Evolutionary conservation across 2,113 vertebrate species (phyloP), one percentile per base, ranked within the genome.

Genomic region (Melanostigma gelatinosum): DNA sequence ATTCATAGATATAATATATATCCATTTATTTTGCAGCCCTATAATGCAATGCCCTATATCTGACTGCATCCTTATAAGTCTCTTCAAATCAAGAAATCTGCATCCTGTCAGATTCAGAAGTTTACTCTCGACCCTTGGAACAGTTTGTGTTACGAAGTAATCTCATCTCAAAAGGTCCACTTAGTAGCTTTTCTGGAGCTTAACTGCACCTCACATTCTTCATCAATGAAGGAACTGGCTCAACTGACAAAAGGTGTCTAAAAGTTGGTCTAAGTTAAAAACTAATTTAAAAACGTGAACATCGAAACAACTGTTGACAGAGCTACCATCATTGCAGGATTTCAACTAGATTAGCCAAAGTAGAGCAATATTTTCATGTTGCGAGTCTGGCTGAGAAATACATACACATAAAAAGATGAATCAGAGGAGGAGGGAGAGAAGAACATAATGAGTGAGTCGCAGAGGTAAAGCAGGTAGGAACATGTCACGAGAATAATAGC

Each of bases 391-490:
- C 29, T 46, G 54, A 63, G 65, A 34, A 54, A 44, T 27, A 65
- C 38, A 75, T n/a, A 4, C 3, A 61, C 52, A 22, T 20, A 20
- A 52, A 40, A 42, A 55, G 40, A 24, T 42, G 20, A 54, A 46
- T 54, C 54, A 79, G 67, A 58, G 20, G 29, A 40, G 74, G 36
- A 57, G 64, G 62, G 48, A 58, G 52, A 46, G 48, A 38, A 36
- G 50, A 44, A 38, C 22, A 60, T 55, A 64, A 27, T 8, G 58
- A 6, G 60, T 36, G 75, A 36, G 50, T 80, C 55, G 73, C 55
- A 10, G 63, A 67, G 48, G 68, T 60, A 16, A 68, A 84, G 82
- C 93, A 91, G 88, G 93, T 91, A 84, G 58, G 34, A 87, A 89
- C 93, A 85, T 86, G 94, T 70, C 77, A 57, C 63, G 32, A 15